A percentile compares a stretch with the other conserved stretches of the same genome.
phyloP scores from a whole-genome alignment of 2,888 invertebrate species.

The Loripinus fragilis region DNA sequence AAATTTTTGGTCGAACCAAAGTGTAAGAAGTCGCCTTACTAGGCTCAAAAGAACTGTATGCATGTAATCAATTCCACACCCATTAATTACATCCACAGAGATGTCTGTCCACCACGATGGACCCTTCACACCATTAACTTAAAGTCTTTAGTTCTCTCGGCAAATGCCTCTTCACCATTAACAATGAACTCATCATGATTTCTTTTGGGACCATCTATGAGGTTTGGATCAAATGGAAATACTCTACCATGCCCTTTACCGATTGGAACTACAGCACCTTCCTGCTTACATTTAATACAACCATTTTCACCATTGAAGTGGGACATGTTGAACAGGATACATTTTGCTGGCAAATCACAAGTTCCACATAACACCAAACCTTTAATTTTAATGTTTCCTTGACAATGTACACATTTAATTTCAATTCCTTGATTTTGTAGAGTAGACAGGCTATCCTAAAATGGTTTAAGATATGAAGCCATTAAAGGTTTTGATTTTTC shows the following conservation, averaged over 20 bases:
- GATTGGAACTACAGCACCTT: constrained; percentile 34
- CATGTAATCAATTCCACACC: constrained; percentile 54
- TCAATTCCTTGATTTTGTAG: constrained; percentile 19
- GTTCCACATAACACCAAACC: constrained; percentile 32
- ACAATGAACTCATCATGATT: constrained; percentile 2
- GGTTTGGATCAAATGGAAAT: constrained; percentile 19
- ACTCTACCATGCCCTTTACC: constrained; percentile 47
- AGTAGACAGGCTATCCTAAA: constrained; percentile 33
- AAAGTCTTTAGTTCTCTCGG: not conserved
- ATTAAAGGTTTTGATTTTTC: constrained; percentile 51
- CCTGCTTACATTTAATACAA: constrained; percentile 47
- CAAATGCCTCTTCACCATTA: constrained; percentile 18
- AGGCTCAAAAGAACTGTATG: constrained; percentile 49
- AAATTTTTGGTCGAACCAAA: constrained; percentile 44
- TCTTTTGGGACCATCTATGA: constrained; percentile 38
- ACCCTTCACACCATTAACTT: constrained; percentile 4
- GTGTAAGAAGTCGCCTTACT: constrained; percentile 36
- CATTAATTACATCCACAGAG: constrained; percentile 23
- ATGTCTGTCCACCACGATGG: constrained; percentile 3
- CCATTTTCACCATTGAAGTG: constrained; percentile 48
- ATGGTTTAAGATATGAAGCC: constrained; percentile 49
- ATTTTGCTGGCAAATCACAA: constrained; percentile 44
- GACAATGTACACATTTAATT: constrained; percentile 11
- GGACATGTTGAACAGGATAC: constrained; percentile 38
- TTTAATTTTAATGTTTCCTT: constrained; percentile 31